These are phyloP conservation scores for human DNA, from an alignment of 2,113 vertebrate genomes.

Conservation along the genomic window DNA sequence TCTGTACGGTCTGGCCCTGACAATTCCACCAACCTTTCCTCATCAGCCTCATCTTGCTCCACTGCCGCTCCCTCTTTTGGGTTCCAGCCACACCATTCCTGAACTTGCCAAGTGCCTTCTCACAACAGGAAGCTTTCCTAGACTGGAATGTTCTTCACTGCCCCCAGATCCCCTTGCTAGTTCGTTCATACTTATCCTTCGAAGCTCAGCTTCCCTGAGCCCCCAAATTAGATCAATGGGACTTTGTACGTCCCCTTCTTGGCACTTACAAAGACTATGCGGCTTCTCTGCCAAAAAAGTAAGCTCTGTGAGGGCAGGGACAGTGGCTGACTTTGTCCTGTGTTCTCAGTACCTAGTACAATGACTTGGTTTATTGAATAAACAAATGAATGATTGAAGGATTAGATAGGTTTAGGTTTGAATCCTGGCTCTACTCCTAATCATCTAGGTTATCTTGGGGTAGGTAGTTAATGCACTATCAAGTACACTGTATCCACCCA, in stretches of 20 bases:
- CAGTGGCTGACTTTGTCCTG: neutral
- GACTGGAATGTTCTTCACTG: neutral
- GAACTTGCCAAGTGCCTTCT: neutral
- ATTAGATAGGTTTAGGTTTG: neutral
- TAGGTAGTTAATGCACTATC: neutral
- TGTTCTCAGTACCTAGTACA: neutral
- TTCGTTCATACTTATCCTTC: neutral
- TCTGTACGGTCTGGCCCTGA: neutral
- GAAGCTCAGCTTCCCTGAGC: neutral
- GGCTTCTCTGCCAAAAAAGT: neutral
- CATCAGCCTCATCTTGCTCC: neutral
- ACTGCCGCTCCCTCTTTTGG: neutral
- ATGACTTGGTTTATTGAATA: neutral
- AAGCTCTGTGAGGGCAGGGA: neutral
- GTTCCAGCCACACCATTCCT: neutral
- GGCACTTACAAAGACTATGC: neutral
- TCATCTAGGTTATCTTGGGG: neutral
- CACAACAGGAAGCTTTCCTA: neutral
- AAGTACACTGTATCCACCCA: neutral
- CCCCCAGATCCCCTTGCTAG: neutral
- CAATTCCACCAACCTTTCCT: too few relatives aligned
- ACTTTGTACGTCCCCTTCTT: neutral
- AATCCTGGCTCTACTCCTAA: neutral
- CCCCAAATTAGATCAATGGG: neutral
- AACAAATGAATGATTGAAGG: neutral